These are phyloP conservation scores for Antennarius striatus DNA, from an alignment of 2,113 vertebrate species.

Conservation along the genomic window DNA sequence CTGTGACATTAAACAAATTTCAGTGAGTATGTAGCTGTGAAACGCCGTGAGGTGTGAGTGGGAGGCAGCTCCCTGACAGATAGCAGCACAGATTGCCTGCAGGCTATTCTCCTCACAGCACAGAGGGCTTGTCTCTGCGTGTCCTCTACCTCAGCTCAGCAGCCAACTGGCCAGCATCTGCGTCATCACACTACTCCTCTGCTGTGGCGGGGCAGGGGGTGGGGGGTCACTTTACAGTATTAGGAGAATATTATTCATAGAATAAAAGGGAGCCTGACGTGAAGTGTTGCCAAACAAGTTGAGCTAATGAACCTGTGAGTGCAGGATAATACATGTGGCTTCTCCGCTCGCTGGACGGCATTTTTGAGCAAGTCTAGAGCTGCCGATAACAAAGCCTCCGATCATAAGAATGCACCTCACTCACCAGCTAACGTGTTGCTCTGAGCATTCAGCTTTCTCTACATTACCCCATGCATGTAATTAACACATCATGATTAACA, in stretches of 20 bases:
- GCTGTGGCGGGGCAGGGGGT: constrained; percentile 5
- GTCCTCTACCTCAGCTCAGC: constrained; percentile 58
- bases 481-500: too few species aligned
- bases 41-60: constrained; percentile 39
- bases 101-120: constrained; percentile 67
- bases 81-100: constrained; percentile 41
- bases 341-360: constrained; percentile 7
- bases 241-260: constrained; percentile 44
- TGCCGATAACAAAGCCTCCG: constrained; percentile 33
- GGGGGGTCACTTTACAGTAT: constrained; percentile 53
- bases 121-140: constrained; percentile 46
- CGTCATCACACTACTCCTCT: constrained; percentile 66
- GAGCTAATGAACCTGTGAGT: constrained; percentile 25
- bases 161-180: constrained; percentile 52
- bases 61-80: constrained; percentile 28
- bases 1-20: constrained; percentile 16
- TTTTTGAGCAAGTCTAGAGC: constrained; percentile 15
- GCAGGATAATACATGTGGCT: constrained; percentile 19
- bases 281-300: constrained; percentile 15
- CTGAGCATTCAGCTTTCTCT: neutral
- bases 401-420: constrained; percentile 1
- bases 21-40: constrained; percentile 14
- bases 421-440: constrained; percentile 34
- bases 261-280: constrained; percentile 12
- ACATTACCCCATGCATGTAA: too few species aligned